Evolutionary conservation across 2,113 vertebrate genomes (phyloP), one percentile per base, ranked within the genome.

Genomic region (Tragelaphus buxtoni): DNA sequence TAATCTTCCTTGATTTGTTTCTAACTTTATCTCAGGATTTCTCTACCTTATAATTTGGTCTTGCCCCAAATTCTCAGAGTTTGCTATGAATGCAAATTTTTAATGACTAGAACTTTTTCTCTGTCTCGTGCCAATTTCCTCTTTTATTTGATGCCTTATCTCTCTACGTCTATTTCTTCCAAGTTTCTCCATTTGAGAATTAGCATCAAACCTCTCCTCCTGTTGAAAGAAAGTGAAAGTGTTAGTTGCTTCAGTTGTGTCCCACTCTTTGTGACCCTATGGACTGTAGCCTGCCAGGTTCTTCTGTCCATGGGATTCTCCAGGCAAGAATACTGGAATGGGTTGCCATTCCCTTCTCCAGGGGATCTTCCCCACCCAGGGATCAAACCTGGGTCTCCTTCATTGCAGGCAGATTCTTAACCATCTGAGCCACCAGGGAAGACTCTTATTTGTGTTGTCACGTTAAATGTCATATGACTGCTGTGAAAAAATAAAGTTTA

Each of bases 81-180:
- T 76, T 74, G 53, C 86, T 49, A 55, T 82, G 51, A 92, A 14
- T 77, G 42, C 24, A 92, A 82, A 85, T 13, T 76, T 94, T 86
- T 88, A 96, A 84, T 81, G 20, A 90, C 60, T 39, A 88, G 60
- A 94, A 94, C 74, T 77, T 82, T 56, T 84, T 94, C 77, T 86
- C 32, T 92, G 47, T 87, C n/a, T 76, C 4, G 1, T 79, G 30
- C 12, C 49, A 76, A 24, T 87, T 96, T 65, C 32, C 26, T 61
- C n/a, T 91, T 55, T 72, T 61, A 58, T 18, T 83, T 69, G 35
- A 51, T 60, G 24, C 24, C 63, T 84, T 90, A 76, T 53, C 20
- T 51, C 60, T 91, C n/a, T 51, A 53, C 18, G 0, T 53, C 74
- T 90, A 56, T 39, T 84, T 76, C 63, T 28, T 84, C 55, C 5